Conservation (phyloP, 2,113 vertebrate genomes). For the Mustelus asterias region DNA sequence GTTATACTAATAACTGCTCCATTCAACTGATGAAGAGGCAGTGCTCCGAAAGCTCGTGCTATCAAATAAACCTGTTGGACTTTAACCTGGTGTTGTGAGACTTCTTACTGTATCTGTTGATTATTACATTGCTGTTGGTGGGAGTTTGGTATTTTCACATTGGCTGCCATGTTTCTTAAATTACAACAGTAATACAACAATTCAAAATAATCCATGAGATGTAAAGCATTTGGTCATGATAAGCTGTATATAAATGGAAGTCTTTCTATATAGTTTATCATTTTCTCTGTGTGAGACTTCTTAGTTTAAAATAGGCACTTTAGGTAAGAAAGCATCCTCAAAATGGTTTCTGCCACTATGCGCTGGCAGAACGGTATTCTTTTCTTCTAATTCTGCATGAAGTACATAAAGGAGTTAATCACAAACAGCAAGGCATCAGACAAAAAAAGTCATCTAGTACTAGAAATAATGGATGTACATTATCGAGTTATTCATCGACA, state of each 20-base stretch:
- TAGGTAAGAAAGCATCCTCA: neutral
- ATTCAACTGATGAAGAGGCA: no score
- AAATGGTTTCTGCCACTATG: neutral
- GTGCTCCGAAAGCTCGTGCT: no score
- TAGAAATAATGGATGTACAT: neutral
- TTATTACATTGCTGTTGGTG: neutral
- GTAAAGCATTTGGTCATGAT: neutral
- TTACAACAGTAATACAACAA: neutral
- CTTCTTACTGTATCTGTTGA: neutral
- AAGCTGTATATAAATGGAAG: neutral
- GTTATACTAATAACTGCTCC: no score
- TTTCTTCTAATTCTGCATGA: neutral
- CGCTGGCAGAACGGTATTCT: neutral
- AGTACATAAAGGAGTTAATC: neutral
- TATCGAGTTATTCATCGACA: neutral
- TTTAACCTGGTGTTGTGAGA: no score
- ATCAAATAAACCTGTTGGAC: no score
- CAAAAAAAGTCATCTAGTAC: neutral
- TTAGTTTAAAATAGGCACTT: neutral
- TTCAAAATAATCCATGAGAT: neutral
- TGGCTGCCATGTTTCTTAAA: neutral
- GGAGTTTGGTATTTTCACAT: neutral
- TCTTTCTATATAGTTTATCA: neutral
- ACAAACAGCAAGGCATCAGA: neutral
- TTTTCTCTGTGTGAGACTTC: neutral